These are phyloP conservation scores for Fukomys damarensis DNA, from an alignment of 2,113 vertebrate genomes.

Conservation along the genomic window DNA sequence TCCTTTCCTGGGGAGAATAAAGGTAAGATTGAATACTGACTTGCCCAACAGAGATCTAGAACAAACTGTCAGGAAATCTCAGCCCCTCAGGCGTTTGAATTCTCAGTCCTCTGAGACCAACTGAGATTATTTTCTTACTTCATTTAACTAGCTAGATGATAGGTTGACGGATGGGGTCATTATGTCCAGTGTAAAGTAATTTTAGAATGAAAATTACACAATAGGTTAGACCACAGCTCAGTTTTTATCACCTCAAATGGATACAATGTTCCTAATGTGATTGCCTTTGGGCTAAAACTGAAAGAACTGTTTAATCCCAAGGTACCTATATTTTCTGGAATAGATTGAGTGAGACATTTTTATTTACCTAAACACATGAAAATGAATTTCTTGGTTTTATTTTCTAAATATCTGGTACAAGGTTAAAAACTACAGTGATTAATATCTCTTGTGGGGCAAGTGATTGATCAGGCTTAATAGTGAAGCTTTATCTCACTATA, in stretches of 20 bases:
- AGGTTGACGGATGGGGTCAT: constrained; percentile 67
- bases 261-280: constrained; percentile 23
- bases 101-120: constrained; percentile 44
- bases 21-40: constrained; percentile 5
- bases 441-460: constrained; percentile 2
- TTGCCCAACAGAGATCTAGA: constrained; percentile 26
- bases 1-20: neutral
- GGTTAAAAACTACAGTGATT: constrained; percentile 24
- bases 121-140: constrained; percentile 70
- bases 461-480: neutral
- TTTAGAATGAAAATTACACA: constrained; percentile 69
- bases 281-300: constrained; percentile 24
- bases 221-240: constrained; percentile 48
- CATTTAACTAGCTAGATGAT: constrained; percentile 67
- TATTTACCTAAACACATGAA: constrained; percentile 21
- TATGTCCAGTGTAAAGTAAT: constrained; percentile 65
- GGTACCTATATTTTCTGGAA: constrained; percentile 64
- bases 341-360: constrained; percentile 45
- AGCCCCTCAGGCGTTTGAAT: constrained; percentile 12
- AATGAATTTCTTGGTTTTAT: constrained; percentile 44
- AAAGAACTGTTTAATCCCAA: constrained; percentile 65
- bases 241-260: constrained; percentile 58
- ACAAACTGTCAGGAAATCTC: constrained; percentile 61
- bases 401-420: constrained; percentile 55
- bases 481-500: neutral